A percentile compares a stretch with the other conserved stretches of the same genome.
These are phyloP conservation scores for Mormoops blainvillei DNA, from an alignment of 2,113 vertebrate genomes.

Conservation along the genomic window DNA sequence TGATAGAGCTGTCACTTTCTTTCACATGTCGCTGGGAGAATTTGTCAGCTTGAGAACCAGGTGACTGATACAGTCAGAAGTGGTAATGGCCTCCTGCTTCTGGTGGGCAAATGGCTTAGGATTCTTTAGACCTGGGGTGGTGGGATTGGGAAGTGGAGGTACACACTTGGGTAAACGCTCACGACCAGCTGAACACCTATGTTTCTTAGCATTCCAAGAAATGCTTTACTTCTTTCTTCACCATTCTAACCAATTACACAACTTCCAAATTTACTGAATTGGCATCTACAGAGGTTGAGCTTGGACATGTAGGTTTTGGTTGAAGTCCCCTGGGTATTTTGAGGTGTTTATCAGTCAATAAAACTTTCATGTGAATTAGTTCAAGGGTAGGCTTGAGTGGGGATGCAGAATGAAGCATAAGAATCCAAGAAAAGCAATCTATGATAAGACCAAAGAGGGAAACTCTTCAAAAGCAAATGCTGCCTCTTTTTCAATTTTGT, in stretches of 20 bases:
- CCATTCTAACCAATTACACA: background rate
- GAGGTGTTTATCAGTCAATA: background rate
- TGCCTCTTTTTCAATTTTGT: background rate
- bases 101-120: background rate
- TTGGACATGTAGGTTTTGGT: background rate
- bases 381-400: background rate
- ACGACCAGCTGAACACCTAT: background rate
- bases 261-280: background rate
- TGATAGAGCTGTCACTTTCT: background rate
- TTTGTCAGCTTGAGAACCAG: background rate
- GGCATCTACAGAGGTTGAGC: background rate
- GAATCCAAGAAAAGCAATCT: background rate
- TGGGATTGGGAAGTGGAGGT: background rate
- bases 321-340: background rate
- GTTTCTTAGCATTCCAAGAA: background rate
- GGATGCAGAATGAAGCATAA: background rate
- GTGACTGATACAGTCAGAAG: background rate
- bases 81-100: background rate
- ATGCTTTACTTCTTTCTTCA: background rate
- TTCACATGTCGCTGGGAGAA: background rate
- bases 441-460: background rate
- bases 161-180: background rate
- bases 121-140: background rate
- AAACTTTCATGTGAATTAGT: constrained; percentile 14
- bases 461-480: background rate